A percentile compares a stretch with the other conserved stretches of the same genome.
phyloP scores from a whole-genome alignment of 2,797 vertebrate genomes.

The Anabas testudineus region DNA sequence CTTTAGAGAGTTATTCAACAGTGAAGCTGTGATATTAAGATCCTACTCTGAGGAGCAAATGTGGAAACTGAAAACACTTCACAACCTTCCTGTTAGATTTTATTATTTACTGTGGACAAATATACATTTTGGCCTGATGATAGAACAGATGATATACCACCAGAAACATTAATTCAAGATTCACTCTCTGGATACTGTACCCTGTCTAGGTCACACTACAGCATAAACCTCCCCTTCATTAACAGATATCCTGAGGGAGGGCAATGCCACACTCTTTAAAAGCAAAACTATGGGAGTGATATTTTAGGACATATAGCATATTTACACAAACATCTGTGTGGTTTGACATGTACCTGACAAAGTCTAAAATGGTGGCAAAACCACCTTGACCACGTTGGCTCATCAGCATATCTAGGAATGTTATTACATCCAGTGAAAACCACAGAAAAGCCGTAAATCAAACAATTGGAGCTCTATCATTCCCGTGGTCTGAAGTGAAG shows the following conservation, averaged over 20 bases:
- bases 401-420: conserved; percentile 46
- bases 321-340: conserved; percentile 20
- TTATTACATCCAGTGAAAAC: conserved; percentile 26
- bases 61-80: too few species aligned
- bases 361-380: conserved; percentile 8
- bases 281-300: conserved; percentile 19
- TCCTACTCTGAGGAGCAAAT: too few species aligned
- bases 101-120: too few species aligned
- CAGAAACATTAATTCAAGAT: not conserved
- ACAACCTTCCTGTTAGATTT: too few species aligned
- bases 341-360: conserved; percentile 33
- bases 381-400: conserved; percentile 11
- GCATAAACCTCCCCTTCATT: not conserved
- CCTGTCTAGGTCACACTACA: too few species aligned
- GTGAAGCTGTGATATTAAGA: too few species aligned
- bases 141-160: too few species aligned
- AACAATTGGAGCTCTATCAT: conserved; percentile 13
- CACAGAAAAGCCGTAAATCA: conserved; percentile 37
- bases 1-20: too few species aligned
- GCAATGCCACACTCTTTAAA: conserved; percentile 16
- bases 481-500: conserved; percentile 17
- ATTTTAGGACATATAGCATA: conserved; percentile 26
- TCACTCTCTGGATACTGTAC: not conserved
- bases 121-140: too few species aligned
- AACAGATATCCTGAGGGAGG: conserved; percentile 4